Conservation (phyloP, 2,888 invertebrate genomes). For the Kuschelorhynchus macadamiae region DNA sequence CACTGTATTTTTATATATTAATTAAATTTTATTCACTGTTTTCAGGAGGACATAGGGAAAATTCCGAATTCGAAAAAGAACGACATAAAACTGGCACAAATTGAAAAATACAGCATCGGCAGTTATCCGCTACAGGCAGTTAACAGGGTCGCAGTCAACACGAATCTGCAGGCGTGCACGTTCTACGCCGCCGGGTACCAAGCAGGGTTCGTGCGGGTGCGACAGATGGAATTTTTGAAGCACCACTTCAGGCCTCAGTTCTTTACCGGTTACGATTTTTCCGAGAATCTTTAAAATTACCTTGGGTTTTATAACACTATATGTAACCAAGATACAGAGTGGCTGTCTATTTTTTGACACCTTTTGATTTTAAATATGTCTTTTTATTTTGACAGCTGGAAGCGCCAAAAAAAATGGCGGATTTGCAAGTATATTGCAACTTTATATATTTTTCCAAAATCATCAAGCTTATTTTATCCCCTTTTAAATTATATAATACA, state of each 20-base stretch:
- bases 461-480: too few relatives aligned
- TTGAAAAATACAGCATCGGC: constrained; percentile 3
- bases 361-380: too few relatives aligned
- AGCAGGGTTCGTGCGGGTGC: constrained; percentile 68
- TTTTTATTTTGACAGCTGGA: too few relatives aligned
- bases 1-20: too few relatives aligned
- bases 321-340: too few relatives aligned
- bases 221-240: constrained; percentile 60
- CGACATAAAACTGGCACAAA: not conserved
- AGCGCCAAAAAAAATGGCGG: too few relatives aligned
- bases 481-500: too few relatives aligned
- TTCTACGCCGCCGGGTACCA: constrained; percentile 69
- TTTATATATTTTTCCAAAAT: too few relatives aligned
- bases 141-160: constrained; percentile 68
- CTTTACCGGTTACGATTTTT: not conserved
- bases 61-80: constrained; percentile 42
- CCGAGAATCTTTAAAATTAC: too few relatives aligned
- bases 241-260: not conserved
- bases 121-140: constrained; percentile 62
- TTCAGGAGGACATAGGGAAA: constrained; percentile 52
- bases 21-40: too few relatives aligned
- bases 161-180: constrained; percentile 66
- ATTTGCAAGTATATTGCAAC: too few relatives aligned
- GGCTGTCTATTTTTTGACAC: too few relatives aligned
- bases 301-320: not conserved